phyloP scores from a whole-genome alignment of 2,113 vertebrate species.

The Platysteira castanea region DNA sequence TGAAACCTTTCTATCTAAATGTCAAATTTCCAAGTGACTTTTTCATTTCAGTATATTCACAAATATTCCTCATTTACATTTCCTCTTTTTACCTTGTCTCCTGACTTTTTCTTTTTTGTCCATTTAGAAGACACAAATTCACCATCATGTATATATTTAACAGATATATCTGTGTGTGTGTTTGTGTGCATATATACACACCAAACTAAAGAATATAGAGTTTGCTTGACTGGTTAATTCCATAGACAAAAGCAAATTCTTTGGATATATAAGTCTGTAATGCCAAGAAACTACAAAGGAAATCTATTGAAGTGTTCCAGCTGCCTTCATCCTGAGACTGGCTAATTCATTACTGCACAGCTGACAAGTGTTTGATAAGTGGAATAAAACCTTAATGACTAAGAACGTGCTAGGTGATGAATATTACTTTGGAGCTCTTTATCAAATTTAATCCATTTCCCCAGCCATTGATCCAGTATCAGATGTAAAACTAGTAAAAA shows the following conservation, averaged over 20 bases:
- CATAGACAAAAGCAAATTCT: not conserved
- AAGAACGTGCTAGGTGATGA: not conserved
- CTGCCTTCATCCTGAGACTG: not conserved
- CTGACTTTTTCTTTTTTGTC: not conserved
- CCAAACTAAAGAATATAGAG: not conserved
- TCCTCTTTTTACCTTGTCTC: not conserved
- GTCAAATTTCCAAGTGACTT: not conserved
- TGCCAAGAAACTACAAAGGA: not conserved
- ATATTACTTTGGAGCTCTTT: not conserved
- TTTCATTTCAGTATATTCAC: not conserved
- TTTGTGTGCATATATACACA: not conserved
- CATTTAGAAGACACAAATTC: not conserved
- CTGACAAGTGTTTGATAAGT: not conserved
- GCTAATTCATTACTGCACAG: not conserved
- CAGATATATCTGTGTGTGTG: rapidly evolving
- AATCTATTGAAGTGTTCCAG: not conserved
- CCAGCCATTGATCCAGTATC: not conserved
- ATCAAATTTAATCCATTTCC: not conserved
- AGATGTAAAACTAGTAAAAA: not conserved
- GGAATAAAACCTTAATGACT: not conserved
- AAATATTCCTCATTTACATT: not conserved
- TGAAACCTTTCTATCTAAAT: not conserved
- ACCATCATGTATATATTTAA: not conserved
- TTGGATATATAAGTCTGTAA: not conserved
- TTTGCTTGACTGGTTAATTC: not conserved